These are phyloP conservation scores for Lithobates sylvaticus DNA, from an alignment of 2,797 vertebrate species.

Conservation along the genomic window DNA sequence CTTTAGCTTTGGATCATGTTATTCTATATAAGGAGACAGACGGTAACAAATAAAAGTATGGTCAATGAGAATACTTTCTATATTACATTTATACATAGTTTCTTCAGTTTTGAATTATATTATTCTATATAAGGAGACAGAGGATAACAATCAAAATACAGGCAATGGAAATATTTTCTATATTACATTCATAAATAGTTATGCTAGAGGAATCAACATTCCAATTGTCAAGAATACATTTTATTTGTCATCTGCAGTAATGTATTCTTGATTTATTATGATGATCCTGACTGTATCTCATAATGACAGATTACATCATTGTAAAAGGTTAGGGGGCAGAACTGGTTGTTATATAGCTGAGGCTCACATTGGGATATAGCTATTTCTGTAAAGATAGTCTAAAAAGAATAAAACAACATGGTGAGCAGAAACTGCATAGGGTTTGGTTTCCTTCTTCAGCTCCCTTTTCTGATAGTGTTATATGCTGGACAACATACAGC, in stretches of 20 bases:
- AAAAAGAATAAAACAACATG: conserved; percentile 12
- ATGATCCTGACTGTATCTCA: neutral
- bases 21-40: neutral
- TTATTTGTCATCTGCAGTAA: neutral
- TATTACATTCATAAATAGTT: too few relatives aligned
- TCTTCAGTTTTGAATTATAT: neutral
- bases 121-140: neutral
- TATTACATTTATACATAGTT: neutral
- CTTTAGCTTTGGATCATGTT: neutral
- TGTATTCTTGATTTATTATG: neutral
- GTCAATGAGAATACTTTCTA: neutral
- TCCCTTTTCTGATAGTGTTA: conserved; percentile 37
- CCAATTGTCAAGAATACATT: neutral
- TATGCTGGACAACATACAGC: conserved; percentile 50
- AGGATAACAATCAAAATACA: neutral
- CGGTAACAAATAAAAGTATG: neutral
- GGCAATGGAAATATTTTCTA: neutral
- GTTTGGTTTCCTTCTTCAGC: conserved; percentile 42
- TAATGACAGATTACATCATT: neutral
- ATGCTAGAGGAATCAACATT: neutral
- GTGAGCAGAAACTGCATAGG: neutral
- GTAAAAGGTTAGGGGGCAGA: neutral
- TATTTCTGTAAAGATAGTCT: conserved; percentile 59
- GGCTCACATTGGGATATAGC: neutral
- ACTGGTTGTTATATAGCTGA: neutral